Evolutionary conservation across 2,113 vertebrate genomes (phyloP), one percentile per base, ranked within the genome.

Genomic region (Actenoides hombroni): DNA sequence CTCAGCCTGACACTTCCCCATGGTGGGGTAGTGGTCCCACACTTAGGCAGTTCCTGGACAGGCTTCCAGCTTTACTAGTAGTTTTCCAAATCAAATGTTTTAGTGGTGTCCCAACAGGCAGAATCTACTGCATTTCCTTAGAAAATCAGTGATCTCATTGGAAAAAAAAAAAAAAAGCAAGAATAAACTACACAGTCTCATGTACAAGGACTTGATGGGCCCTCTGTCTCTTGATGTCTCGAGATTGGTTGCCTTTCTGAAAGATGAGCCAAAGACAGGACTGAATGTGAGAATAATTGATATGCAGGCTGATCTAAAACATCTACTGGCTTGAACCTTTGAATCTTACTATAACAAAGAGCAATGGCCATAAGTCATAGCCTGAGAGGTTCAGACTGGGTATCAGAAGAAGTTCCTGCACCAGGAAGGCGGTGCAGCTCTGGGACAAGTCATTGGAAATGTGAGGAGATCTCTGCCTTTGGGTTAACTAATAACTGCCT

Each of bases 401-500:
- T 7, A 23, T 0, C 0, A 0, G 15, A 51, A 57, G 39, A 79
- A 71, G 40, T 7, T 91, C 40, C 33, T 23, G 60, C 15, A 51
- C 19, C 16, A 12, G 64, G 3, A 40, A 13, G 19, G 15, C 11
- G 25, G 13, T 51, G 51, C 56, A 88, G 64, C 13, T 46, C 29
- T 40, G 21, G 64, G 59, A 88, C 11, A 56, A 42, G 21, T 51
- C 48, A 42, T 28, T 37, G 56, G 33, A 24, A 74, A 59, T 0
- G 2, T 1, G 17, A n/a, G 56, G 61, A 75, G 35, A 63, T 39
- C 51, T 86, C 37, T 67, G 57, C 2, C 17, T 70, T 51, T 67
- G 61, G 17, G 53, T 17, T 35, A 35, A 57, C 46, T 57, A 57
- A 1, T 11, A 56, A 13, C 2, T 44, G 24, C 12, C 56, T 31